Base-by-base conservation (phyloP, 2,113 vertebrate species). In the Dipodomys merriami region DNA sequence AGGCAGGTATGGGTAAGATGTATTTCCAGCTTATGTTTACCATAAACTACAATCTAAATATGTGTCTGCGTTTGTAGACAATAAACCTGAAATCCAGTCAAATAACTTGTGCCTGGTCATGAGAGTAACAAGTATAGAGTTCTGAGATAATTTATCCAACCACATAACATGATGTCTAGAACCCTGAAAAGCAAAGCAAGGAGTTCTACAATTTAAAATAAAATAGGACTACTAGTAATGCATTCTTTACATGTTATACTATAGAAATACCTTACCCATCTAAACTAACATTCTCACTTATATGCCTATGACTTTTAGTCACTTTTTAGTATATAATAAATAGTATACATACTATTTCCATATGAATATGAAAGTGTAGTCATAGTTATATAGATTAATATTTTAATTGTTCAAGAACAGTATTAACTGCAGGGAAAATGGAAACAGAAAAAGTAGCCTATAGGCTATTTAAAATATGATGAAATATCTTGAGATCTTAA, bases 291-390 rank as follows among this genome's bases (percentile, higher is more conserved):
- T 7, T 82, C 27, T 49, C 3, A 68, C 67, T 73, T 95, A 64
- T 23, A 22, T 7, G 62, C 13, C n/a, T 69, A 25, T 46, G 0
- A 0, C 15, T n/a, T 39, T 91, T 83, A 49, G 8, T 57, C 23
- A 83, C 44, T 20, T 86, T 90, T 93, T 81, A 90, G 65, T 57
- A 65, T 62, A 86, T 77, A n/a, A 88, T 65, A 85, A 68, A 87
- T 25, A 88, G 9, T 60, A 27, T 30, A 29, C 0, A 49, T 20
- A 90, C 0, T 19, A 69, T 5, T 90, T 86, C 27, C 77, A 78
- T 27, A 30, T 78, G 82, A 23, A 83, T 64, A 27, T 74, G 88
- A 68, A 87, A 73, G 71, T 15, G 44, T 49, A 25, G 23, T 60
- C 68, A 62, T 76, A n/a, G 49, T 74, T 86, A 39, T 39, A 33